Base-by-base conservation (phyloP, 2,888 invertebrate species). In the Drosophila recens region DNA sequence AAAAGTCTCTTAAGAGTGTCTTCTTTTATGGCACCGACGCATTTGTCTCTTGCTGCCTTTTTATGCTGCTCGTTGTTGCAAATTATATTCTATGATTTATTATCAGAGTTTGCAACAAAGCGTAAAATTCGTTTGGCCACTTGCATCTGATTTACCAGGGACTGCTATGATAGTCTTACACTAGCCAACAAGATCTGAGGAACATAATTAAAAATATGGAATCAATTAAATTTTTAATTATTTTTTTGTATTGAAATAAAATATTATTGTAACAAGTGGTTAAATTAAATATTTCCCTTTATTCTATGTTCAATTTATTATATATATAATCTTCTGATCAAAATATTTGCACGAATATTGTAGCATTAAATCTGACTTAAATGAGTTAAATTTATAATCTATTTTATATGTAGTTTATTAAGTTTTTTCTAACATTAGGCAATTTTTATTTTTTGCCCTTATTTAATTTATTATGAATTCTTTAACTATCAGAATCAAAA, bases 61-160 rank as follows among this genome's bases (percentile, higher is more conserved):
- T 64, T 51, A 63, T 64, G 67, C 66, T 66, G 67, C 66, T 66
- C 57, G 45, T 58, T 65, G 62, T 62, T 72, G 77, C 83, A 81
- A 85, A 86, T 88, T 80, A 78, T 72, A 79, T 81, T 79, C 74
- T 76, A 75, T 87, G 83, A 89, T 89, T 90, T 89, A 89, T 90
- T 83, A 84, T 82, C 86, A 80, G 64, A 79, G 75, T 69, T 67
- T 76, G 76, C 90, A 87, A 86, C 86, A 81, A 85, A 86, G 89
- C 90, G 83, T 76, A 79, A 90, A 90, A 89, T 89, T 90, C 75
- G 79, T 73, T 83, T 75, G 77, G 81, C 75, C 73, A 48, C 64
- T 64, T 52, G 63, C 57, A 46, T 52, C 34, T 27, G 30, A 49
- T 40, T 4, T 48, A 61, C 27, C 38, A 42, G 49, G 15, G 68